These are phyloP conservation scores for Candidula unifasciata DNA, from an alignment of 2,888 invertebrate genomes.

Conservation along the genomic window DNA sequence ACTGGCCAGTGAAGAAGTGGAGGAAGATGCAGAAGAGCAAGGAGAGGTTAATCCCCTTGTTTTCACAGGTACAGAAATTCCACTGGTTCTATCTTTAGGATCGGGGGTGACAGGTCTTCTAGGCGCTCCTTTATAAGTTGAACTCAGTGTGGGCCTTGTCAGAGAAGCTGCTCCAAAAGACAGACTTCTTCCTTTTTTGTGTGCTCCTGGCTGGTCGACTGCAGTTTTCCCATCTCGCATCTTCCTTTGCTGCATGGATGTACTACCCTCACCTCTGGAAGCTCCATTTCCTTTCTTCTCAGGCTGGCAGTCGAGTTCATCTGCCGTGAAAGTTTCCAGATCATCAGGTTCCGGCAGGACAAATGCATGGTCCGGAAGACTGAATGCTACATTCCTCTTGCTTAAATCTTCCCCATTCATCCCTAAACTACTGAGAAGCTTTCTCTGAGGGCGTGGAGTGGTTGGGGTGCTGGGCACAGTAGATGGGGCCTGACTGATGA, in stretches of 20 bases:
- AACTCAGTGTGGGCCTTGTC: conserved; percentile 30
- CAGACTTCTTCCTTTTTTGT: conserved; percentile 41
- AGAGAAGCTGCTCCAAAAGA: conserved; percentile 41
- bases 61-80: not conserved
- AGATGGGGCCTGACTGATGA: not conserved
- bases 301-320: conserved; percentile 30
- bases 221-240: conserved; percentile 27
- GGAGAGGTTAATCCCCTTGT: not conserved
- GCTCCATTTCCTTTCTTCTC: not conserved
- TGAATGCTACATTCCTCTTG: conserved; percentile 43
- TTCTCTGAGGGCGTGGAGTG: conserved; percentile 25
- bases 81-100: not conserved
- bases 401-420: conserved; percentile 16
- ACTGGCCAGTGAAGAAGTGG: conserved; percentile 22
- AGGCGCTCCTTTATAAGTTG: not conserved
- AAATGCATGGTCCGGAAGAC: conserved; percentile 42
- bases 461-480: conserved; percentile 48
- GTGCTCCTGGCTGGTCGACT: not conserved
- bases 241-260: conserved; percentile 10
- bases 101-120: conserved; percentile 44
- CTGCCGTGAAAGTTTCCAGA: conserved; percentile 14
- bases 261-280: not conserved
- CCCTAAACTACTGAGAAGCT: not conserved
- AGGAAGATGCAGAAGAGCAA: conserved; percentile 16
- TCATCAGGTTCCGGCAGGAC: conserved; percentile 43